phyloP scores from a whole-genome alignment of 2,888 invertebrate genomes.

The Acleris emargana region DNA sequence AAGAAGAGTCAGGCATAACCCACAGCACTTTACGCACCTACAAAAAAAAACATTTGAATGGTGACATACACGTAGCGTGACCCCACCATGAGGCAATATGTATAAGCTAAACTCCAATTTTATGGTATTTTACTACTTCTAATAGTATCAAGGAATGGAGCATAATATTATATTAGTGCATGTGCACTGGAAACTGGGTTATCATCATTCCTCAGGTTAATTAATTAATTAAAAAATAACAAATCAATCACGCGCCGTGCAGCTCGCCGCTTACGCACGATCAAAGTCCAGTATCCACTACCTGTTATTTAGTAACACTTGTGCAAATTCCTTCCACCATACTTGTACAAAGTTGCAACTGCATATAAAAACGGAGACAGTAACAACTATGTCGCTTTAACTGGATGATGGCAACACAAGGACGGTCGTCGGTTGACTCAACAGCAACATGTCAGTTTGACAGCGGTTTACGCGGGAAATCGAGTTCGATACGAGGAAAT shows the following conservation, averaged over 20 bases:
- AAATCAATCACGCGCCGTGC: constrained; percentile 15
- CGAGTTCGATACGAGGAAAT: constrained; percentile 21
- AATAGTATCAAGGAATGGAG: no score
- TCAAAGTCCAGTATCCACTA: constrained; percentile 30
- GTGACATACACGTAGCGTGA: no score
- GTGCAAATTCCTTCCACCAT: constrained; percentile 19
- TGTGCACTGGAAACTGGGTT: no score
- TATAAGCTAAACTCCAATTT: no score
- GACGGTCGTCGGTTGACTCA: constrained; percentile 49
- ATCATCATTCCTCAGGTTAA: neutral
- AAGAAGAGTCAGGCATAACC: no score
- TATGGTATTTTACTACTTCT: no score
- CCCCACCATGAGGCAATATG: no score
- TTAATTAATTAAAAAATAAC: constrained; percentile 10
- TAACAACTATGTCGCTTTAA: constrained; percentile 21
- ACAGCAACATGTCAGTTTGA: constrained; percentile 39
- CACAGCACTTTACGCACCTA: no score
- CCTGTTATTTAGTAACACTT: constrained; percentile 33
- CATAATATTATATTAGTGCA: no score
- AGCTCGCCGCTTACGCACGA: constrained; percentile 20
- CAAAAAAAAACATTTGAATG: no score
- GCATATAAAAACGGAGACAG: constrained; percentile 2
- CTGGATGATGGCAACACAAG: constrained; percentile 4
- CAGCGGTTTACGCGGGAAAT: constrained; percentile 33
- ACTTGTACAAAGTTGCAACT: constrained; percentile 11